Conservation (phyloP, 2,113 vertebrate genomes). For the Rostratula benghalensis region DNA sequence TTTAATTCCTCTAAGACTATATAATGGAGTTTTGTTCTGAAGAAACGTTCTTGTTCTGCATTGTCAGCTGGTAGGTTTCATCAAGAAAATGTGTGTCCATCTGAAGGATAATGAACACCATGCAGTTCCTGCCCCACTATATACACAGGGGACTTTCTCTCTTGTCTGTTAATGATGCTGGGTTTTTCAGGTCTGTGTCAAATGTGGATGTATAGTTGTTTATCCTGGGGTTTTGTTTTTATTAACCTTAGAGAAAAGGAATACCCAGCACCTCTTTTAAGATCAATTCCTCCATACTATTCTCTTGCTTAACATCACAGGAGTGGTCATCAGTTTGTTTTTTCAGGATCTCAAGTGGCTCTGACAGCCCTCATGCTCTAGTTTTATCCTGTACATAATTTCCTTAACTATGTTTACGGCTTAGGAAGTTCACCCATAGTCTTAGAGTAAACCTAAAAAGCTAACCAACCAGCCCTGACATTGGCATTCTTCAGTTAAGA, state of each 20-base stretch:
- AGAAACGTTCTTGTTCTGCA: neutral
- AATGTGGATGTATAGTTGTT: neutral
- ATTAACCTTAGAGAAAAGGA: neutral
- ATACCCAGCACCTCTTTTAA: neutral
- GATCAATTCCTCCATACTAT: neutral
- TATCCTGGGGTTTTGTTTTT: neutral
- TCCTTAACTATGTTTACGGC: neutral
- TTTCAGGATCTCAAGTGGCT: neutral
- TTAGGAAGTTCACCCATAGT: neutral
- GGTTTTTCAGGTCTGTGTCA: neutral
- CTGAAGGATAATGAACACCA: neutral
- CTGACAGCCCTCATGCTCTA: neutral
- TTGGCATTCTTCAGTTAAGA: neutral
- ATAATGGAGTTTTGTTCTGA: neutral
- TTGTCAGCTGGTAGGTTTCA: neutral
- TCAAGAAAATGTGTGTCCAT: neutral
- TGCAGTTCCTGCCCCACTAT: neutral
- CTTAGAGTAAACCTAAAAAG: neutral
- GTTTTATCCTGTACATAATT: neutral
- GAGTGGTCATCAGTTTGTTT: neutral
- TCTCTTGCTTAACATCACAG: neutral
- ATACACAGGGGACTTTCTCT: too few relatives aligned
- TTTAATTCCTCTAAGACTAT: neutral
- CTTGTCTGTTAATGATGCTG: neutral
- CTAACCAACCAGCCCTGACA: neutral